Conservation (phyloP, 2,888 invertebrate species). For the Seira sanloemensis region DNA sequence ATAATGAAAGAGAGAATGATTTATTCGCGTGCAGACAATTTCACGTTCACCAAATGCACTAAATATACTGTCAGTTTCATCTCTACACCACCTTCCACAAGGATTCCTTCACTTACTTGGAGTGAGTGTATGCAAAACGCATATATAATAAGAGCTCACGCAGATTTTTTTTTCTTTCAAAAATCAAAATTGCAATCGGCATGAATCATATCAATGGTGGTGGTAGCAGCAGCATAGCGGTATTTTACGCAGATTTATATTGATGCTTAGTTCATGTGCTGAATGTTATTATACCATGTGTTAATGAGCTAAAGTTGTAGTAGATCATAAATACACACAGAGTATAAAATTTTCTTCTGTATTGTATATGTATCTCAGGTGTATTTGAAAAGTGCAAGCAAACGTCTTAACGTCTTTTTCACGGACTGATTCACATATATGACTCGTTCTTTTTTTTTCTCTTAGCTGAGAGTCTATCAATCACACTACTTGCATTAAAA, state of each 20-base stretch:
- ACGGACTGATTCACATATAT: slow-evolving; percentile 71
- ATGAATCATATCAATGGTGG: too few species aligned
- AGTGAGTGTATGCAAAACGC: too few species aligned
- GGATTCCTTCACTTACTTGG: too few species aligned
- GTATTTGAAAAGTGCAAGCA: slow-evolving; percentile 6
- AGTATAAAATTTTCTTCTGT: too few species aligned
- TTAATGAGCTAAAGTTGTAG: not conserved
- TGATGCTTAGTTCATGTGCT: not conserved
- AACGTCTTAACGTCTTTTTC: slow-evolving; percentile 60
- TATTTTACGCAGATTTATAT: not conserved
- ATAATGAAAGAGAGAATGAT: slow-evolving; percentile 40
- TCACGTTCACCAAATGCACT: not conserved
- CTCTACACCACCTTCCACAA: too few species aligned
- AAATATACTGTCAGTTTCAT: not conserved
- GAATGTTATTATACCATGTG: not conserved
- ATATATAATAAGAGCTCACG: not conserved
- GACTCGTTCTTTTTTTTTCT: slow-evolving; percentile 55
- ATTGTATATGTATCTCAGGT: too few species aligned
- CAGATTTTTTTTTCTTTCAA: not conserved
- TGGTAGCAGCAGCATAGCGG: too few species aligned
- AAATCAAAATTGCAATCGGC: too few species aligned
- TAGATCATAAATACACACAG: not conserved
- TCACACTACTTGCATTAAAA: too few species aligned
- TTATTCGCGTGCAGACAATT: slow-evolving; percentile 7
- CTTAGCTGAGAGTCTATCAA: too few species aligned